These are phyloP conservation scores for Chlorops oryzae DNA, from an alignment of 1,140 invertebrate species.

Conservation along the genomic window DNA sequence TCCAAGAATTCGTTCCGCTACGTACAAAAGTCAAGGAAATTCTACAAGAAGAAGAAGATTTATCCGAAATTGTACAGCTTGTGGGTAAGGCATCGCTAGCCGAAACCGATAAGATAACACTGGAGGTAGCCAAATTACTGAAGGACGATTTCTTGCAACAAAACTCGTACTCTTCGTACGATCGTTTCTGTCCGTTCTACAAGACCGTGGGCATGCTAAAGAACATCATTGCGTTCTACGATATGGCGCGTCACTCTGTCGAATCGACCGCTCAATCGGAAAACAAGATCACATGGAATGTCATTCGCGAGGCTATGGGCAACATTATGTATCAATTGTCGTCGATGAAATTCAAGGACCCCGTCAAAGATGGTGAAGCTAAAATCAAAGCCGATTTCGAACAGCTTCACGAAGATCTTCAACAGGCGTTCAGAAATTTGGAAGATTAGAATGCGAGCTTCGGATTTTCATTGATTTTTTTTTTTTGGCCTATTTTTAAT, in stretches of 20 bases:
- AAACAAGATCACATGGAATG: constrained; percentile 98
- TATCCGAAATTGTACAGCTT: constrained; percentile 99
- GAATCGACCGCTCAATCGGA: constrained; percentile 97
- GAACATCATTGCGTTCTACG: constrained; percentile 98
- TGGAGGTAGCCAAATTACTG: constrained; percentile 96
- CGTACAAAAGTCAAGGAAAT: constrained; percentile 94
- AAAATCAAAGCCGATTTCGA: constrained; percentile 98
- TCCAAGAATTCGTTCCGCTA: constrained; percentile 94
- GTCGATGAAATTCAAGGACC: constrained; percentile 99
- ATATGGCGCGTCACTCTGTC: constrained; percentile 94
- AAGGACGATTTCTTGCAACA: constrained; percentile 99
- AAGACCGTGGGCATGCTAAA: constrained; percentile 98
- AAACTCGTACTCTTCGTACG: constrained; percentile 94
- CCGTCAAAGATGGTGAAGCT: constrained; percentile 93
- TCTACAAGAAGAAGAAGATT: constrained; percentile 98
- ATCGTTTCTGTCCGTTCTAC: constrained; percentile 99
- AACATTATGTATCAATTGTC: constrained; percentile 95
- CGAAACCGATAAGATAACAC: constrained; percentile 98
- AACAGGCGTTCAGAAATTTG: constrained; percentile 95
- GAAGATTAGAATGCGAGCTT: constrained; percentile 95
- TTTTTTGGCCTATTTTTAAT: too few relatives aligned
- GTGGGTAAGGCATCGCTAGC: constrained; percentile 98
- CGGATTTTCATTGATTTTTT: too few relatives aligned
- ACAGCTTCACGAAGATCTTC: constrained; percentile 89
- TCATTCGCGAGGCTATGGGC: constrained; percentile 94